Evolutionary conservation across 1,140 invertebrate species (phyloP).

Genomic region (Pectinophora gossypiella): DNA sequence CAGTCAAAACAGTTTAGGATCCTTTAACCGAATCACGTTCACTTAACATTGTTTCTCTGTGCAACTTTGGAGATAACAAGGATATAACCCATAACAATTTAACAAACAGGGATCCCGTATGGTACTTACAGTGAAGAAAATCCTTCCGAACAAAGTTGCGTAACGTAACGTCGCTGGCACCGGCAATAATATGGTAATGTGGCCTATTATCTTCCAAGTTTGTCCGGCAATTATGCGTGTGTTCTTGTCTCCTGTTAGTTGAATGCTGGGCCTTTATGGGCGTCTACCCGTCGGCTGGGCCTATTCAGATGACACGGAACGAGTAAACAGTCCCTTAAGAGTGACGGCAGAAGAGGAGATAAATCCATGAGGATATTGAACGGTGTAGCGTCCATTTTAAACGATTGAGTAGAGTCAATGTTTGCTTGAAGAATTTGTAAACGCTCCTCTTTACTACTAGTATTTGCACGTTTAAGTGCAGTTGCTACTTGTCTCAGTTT

Average conservation of each 20-base stretch:
- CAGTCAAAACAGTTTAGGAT: background rate
- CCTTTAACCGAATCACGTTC: background rate
- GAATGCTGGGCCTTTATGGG: background rate
- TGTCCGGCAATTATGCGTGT: background rate
- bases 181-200: background rate
- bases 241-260: no score
- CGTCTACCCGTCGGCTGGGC: background rate
- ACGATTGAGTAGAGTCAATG: no score
- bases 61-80: background rate
- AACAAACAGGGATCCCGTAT: background rate
- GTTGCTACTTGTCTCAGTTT: no score
- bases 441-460: no score
- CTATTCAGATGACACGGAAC: background rate
- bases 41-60: background rate
- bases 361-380: no score
- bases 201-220: background rate
- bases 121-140: background rate
- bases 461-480: no score
- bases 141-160: background rate
- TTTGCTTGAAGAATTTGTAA: no score
- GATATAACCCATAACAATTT: background rate
- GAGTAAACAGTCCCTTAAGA: no score
- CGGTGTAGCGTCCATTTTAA: no score
- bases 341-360: no score
- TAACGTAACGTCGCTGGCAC: background rate